A percentile compares a stretch with the other conserved stretches of the same genome.
These are phyloP conservation scores for Pocillopora grandis DNA, from an alignment of 92 coral and sea anemone genomes.

Conservation along the genomic window DNA sequence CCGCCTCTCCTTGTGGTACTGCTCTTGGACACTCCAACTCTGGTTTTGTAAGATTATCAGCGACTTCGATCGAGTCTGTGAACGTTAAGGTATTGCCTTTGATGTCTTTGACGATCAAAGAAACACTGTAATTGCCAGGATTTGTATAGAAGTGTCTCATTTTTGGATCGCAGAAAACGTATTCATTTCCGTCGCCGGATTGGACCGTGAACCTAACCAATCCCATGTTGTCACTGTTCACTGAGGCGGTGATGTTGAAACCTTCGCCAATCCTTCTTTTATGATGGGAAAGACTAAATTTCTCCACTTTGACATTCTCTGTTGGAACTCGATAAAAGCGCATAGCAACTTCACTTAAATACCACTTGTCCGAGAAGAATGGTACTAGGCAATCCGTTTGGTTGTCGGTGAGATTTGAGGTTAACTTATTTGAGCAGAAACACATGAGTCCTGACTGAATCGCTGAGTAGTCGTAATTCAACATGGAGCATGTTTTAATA, in stretches of 20 bases:
- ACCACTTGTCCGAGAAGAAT: neutral
- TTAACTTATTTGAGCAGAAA: slow-evolving; percentile 20
- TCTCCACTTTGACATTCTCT: neutral
- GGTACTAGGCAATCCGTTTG: slow-evolving; percentile 22
- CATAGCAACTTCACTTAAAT: neutral
- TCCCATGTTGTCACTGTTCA: slow-evolving; percentile 10
- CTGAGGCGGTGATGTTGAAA: neutral
- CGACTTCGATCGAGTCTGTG: neutral
- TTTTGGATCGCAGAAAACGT: slow-evolving; percentile 10
- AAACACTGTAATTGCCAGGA: slow-evolving; percentile 25
- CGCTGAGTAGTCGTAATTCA: slow-evolving; percentile 3
- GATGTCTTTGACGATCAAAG: neutral
- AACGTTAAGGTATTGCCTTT: slow-evolving; percentile 4
- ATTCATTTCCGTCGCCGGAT: slow-evolving; percentile 31
- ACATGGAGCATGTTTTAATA: slow-evolving; percentile 10
- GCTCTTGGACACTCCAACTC: slow-evolving; percentile 13
- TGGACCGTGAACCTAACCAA: neutral
- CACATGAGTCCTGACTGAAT: slow-evolving; percentile 34
- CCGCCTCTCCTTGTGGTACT: slow-evolving; percentile 8
- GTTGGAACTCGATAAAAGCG: slow-evolving; percentile 17
- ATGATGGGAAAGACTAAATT: neutral
- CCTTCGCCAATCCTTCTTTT: slow-evolving; percentile 13
- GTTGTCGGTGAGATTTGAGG: neutral
- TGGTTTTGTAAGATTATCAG: slow-evolving; percentile 35
- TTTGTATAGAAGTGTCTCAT: slow-evolving; percentile 32